phyloP scores from a whole-genome alignment of 2,113 vertebrate genomes.

The Pedionomus torquatus region DNA sequence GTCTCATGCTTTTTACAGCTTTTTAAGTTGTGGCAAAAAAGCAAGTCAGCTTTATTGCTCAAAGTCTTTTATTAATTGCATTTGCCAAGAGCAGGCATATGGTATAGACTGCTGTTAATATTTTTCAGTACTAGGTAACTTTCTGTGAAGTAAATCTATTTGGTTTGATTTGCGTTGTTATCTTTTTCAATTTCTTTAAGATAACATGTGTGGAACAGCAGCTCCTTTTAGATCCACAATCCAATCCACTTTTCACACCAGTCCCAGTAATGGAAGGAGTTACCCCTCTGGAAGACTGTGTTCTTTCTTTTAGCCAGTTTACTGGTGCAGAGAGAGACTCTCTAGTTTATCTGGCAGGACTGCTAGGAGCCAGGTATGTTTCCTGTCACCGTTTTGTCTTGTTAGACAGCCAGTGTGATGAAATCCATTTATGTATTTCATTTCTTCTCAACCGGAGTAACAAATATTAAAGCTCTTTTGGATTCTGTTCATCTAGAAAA shows the following conservation, averaged over 20 bases:
- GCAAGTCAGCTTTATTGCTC: not conserved
- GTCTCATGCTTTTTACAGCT: not conserved
- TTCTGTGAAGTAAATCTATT: not conserved
- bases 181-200: conserved; percentile 71
- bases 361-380: conserved; percentile 89
- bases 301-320: conserved; percentile 96
- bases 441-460: not conserved
- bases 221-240: conserved; percentile 78
- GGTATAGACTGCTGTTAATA: not conserved
- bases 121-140: not conserved
- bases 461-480: not conserved
- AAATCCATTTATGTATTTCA: not conserved
- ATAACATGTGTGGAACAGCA: conserved; percentile 89
- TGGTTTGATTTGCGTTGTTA: not conserved
- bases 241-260: conserved; percentile 90
- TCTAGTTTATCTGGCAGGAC: conserved; percentile 85
- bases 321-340: conserved; percentile 91
- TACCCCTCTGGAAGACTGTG: conserved; percentile 83
- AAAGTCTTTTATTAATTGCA: not conserved
- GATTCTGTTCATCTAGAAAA: not conserved
- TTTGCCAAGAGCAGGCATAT: not conserved
- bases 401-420: not conserved
- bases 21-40: not conserved
- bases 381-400: not conserved
- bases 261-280: conserved; percentile 83